phyloP scores from a whole-genome alignment of 2,888 invertebrate species.

The Xanthia icteritia region DNA sequence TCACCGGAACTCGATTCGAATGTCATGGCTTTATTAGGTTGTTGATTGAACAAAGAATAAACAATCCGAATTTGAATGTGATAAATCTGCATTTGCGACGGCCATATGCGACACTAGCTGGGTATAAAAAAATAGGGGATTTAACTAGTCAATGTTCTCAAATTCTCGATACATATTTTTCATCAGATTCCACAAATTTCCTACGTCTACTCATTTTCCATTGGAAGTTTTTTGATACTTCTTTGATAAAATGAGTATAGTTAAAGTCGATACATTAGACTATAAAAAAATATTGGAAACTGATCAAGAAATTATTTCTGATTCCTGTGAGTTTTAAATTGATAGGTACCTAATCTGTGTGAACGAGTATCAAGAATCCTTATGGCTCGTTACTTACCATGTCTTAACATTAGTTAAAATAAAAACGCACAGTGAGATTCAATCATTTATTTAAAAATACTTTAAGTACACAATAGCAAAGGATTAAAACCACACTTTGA shows the following conservation, averaged over 20 bases:
- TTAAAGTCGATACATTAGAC: not conserved
- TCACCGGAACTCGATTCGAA: not conserved
- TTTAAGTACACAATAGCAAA: slow-evolving; percentile 3
- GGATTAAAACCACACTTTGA: slow-evolving; percentile 11
- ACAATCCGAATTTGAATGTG: slow-evolving; percentile 14
- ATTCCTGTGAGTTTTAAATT: not conserved
- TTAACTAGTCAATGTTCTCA: not conserved
- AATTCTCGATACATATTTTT: not conserved
- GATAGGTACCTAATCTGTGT: not conserved
- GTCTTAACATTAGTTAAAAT: not conserved
- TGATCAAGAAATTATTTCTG: not conserved
- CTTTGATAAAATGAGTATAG: not conserved
- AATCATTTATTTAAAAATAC: slow-evolving; percentile 34
- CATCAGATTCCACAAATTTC: too few relatives aligned
- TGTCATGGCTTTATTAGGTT: slow-evolving; percentile 18
- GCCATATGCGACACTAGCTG: not conserved
- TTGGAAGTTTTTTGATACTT: not conserved
- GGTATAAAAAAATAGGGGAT: too few relatives aligned
- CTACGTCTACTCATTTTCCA: too few relatives aligned
- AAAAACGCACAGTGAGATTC: slow-evolving; percentile 24
- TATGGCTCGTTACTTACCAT: not conserved
- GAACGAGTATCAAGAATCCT: not conserved
- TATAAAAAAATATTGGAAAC: not conserved
- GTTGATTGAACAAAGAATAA: slow-evolving; percentile 7
- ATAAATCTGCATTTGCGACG: not conserved